Evolutionary conservation across 2,888 invertebrate genomes (phyloP).

Genomic region (Periphyllus acericola): DNA sequence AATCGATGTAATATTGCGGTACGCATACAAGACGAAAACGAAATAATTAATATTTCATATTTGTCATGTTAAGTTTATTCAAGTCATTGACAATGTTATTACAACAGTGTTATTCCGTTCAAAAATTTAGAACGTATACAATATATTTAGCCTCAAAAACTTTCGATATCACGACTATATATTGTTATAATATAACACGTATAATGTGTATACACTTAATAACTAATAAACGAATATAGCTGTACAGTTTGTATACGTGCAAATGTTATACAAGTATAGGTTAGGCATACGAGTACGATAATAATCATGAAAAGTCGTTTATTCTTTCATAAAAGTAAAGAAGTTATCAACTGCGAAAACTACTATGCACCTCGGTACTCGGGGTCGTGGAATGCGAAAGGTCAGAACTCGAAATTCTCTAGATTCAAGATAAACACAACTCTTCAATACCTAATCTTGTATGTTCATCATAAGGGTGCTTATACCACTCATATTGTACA

Average conservation of each 20-base stretch:
- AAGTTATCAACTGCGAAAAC: slow-evolving; percentile 49
- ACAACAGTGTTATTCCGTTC: neutral
- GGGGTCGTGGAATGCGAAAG: slow-evolving; percentile 53
- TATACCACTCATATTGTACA: slow-evolving; percentile 37
- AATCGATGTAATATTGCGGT: neutral
- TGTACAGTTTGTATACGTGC: neutral
- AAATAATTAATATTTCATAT: neutral
- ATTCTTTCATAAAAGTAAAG: slow-evolving; percentile 48
- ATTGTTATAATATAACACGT: neutral
- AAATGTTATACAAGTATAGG: neutral
- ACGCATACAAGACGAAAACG: neutral
- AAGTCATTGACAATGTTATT: no score
- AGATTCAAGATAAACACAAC: slow-evolving; percentile 40
- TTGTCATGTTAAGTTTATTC: no score
- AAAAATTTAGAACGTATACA: no score
- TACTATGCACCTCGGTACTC: neutral
- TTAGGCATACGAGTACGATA: neutral
- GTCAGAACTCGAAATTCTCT: slow-evolving; percentile 45
- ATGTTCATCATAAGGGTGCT: slow-evolving; percentile 35
- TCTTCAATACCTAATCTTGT: slow-evolving; percentile 23
- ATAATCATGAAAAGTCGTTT: neutral
- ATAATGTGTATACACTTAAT: neutral
- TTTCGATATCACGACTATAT: no score
- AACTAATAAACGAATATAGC: neutral
- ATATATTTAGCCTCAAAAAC: no score